Conservation (phyloP, 1,140 invertebrate genomes). For the Cryptotermes secundus region DNA sequence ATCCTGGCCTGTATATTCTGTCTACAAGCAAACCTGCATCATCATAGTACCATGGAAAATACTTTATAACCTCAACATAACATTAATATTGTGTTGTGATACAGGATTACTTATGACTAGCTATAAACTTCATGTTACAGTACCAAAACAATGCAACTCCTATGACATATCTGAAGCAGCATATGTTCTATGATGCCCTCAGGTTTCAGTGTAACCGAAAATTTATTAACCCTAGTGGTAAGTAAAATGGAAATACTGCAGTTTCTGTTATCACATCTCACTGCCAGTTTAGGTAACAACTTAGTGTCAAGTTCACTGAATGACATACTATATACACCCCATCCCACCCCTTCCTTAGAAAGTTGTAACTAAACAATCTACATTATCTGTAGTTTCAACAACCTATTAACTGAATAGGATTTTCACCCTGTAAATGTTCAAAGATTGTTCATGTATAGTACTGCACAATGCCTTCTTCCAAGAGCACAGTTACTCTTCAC, state of each 20-base stretch:
- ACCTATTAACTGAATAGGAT: conserved; percentile 39
- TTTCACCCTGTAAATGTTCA: conserved; percentile 40
- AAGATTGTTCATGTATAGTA: not conserved
- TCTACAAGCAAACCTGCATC: too few relatives aligned
- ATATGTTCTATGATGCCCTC: not conserved
- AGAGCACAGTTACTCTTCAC: not conserved
- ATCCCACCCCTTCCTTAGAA: not conserved
- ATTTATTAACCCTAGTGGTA: not conserved
- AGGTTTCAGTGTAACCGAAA: not conserved
- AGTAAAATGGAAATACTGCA: not conserved
- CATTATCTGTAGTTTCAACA: too few relatives aligned
- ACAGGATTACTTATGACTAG: not conserved
- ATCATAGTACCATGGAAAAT: too few relatives aligned
- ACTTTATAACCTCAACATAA: not conserved
- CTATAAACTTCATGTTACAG: not conserved
- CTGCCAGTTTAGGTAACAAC: not conserved
- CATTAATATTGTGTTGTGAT: conserved; percentile 3
- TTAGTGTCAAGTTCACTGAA: not conserved
- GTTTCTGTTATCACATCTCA: too few relatives aligned
- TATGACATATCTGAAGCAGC: not conserved
- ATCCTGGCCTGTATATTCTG: too few relatives aligned
- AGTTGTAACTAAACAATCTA: not conserved
- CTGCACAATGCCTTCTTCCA: not conserved
- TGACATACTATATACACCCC: not conserved
- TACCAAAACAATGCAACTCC: not conserved